Base-by-base conservation (phyloP, 92 coral and sea anemone species). In the Epizoanthus rinbou region DNA sequence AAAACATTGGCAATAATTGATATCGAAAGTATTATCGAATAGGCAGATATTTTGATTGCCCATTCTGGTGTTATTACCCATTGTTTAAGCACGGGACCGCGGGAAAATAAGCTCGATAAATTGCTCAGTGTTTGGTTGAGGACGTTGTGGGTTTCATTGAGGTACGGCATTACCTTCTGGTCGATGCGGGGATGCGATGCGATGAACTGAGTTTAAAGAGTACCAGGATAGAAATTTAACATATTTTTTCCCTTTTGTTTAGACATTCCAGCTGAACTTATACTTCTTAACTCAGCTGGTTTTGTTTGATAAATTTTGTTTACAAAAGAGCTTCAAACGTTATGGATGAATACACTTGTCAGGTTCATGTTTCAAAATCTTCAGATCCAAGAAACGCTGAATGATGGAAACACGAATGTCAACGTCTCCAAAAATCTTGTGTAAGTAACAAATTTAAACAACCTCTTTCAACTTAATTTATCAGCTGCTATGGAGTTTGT, bases 11-110 rank as follows among this genome's bases (percentile, higher is more conserved):
- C 70, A 9, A 78, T 69, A 41, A 78, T 28, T 22, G 82, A 78
- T n/a, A 39, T 57, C 2, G 41, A 31, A n/a, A 78, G 72, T 9
- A 78, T 78, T 41, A 59, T 19, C 9, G 82, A 62, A 37, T 78
- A 78, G 39, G 82, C 82, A 62, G 72, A 14, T 7, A 78, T 62
- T 62, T 78, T 62, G 4, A 45, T 18, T 43, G 41, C 82, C 41
- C 33, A 78, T 60, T 62, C 82, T 2, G 82, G 33, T 0, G 82
- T 78, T 21, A 78, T 78, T 33, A 62, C 22, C 82, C 82, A 78
- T 5, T 33, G 71, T 10, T 37, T 24, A 43, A 78, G 17, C 22
- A 14, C 57, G 14, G 71, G 72, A 21, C 15, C n/a, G 14, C 24
- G 35, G 21, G 15, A 21, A 21, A 62, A 78, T 13, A 78, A 45